Percentiles rank a stretch among this genome's conserved stretches.
These are phyloP conservation scores for Mus spicilegus DNA, from an alignment of 2,113 vertebrate genomes.

Conservation along the genomic window DNA sequence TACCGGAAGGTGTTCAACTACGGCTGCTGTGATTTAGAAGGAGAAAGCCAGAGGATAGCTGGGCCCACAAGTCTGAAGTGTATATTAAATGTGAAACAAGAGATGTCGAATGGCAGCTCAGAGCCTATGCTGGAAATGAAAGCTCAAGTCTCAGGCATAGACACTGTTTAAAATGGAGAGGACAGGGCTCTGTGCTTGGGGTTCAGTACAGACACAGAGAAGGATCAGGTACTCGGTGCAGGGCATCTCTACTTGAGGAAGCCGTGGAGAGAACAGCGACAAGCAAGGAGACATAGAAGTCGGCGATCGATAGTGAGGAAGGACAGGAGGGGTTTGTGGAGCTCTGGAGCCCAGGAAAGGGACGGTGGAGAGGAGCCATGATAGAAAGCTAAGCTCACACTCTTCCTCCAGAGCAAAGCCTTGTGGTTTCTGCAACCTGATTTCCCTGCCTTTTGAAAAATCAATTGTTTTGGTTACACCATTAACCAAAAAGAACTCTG, in stretches of 20 bases:
- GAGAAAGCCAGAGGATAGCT: not conserved
- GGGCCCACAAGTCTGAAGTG: not conserved
- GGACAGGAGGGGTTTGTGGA: rapidly evolving
- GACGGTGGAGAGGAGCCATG: not conserved
- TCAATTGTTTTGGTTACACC: not conserved
- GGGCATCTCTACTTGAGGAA: not conserved
- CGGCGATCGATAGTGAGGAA: not conserved
- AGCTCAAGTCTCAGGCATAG: too few relatives aligned
- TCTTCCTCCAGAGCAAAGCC: not conserved
- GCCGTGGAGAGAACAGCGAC: not conserved
- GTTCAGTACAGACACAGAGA: not conserved
- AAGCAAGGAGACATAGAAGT: not conserved
- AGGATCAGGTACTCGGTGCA: not conserved
- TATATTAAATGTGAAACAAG: not conserved
- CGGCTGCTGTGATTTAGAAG: not conserved
- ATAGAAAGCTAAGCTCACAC: not conserved
- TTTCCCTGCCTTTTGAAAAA: not conserved
- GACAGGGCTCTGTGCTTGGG: not conserved
- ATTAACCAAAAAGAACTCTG: not conserved
- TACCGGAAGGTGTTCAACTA: not conserved
- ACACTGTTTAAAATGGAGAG: too few relatives aligned
- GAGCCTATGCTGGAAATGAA: not conserved
- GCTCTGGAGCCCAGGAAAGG: not conserved
- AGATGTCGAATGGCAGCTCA: not conserved
- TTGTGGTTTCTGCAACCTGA: not conserved